These are phyloP conservation scores for Thunnus maccoyii DNA, from an alignment of 2,113 vertebrate genomes.

Conservation along the genomic window DNA sequence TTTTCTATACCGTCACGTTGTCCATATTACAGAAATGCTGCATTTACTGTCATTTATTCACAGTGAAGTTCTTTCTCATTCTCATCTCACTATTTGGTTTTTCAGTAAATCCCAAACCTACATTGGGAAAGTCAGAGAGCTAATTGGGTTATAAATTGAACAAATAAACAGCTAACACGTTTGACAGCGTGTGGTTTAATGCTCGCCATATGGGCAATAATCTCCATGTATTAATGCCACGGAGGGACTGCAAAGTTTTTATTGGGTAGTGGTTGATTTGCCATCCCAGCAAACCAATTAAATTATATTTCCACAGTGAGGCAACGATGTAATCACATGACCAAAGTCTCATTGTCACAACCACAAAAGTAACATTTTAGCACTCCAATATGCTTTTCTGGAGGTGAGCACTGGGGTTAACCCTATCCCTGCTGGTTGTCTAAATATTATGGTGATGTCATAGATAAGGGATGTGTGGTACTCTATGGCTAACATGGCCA, in stretches of 20 bases:
- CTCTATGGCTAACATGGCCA: no score
- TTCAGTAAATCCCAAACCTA: no score
- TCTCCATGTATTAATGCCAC: slow-evolving; percentile 31
- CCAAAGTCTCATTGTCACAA: neutral
- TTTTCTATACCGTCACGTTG: neutral
- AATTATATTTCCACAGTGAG: slow-evolving; percentile 28
- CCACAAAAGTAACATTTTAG: neutral
- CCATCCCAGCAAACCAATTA: neutral
- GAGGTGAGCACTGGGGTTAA: neutral
- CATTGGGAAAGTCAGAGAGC: neutral
- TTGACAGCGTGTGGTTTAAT: slow-evolving; percentile 20
- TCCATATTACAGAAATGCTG: neutral
- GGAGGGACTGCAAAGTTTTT: slow-evolving; percentile 23
- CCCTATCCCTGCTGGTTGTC: no score
- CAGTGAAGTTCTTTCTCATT: no score
- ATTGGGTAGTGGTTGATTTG: slow-evolving; percentile 17
- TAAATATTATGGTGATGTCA: no score
- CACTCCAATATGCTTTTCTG: neutral
- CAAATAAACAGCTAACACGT: slow-evolving; percentile 27
- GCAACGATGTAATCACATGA: neutral
- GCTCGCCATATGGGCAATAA: slow-evolving; percentile 32
- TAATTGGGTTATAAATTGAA: slow-evolving; percentile 45
- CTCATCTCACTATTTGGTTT: no score
- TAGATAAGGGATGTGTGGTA: no score
- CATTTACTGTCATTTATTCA: neutral